Percentiles rank a stretch among this genome's conserved stretches.
These are phyloP conservation scores for Empis livida DNA, from an alignment of 2,888 invertebrate genomes.

Conservation along the genomic window DNA sequence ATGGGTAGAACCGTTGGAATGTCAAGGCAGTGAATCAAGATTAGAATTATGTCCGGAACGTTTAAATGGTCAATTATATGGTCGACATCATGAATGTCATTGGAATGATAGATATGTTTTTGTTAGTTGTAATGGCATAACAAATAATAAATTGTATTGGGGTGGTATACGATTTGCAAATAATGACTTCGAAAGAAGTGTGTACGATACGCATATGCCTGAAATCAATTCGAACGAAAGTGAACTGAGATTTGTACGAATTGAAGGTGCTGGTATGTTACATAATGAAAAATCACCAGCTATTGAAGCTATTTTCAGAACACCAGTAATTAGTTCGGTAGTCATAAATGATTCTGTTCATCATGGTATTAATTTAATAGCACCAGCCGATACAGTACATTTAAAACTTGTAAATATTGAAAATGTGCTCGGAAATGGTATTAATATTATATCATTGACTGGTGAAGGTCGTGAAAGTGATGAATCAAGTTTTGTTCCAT, in stretches of 20 bases:
- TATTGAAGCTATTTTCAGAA: conserved; percentile 76
- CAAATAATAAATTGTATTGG: conserved; percentile 60
- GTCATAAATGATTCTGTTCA: conserved; percentile 74
- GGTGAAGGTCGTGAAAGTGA: conserved; percentile 84
- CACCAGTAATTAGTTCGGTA: conserved; percentile 68
- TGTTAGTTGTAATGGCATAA: conserved; percentile 67
- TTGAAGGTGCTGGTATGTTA: conserved; percentile 86
- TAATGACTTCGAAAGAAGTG: conserved; percentile 75
- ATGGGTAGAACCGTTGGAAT: conserved; percentile 88
- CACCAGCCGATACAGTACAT: conserved; percentile 70
- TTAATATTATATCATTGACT: conserved; percentile 79
- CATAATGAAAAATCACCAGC: conserved; percentile 93
- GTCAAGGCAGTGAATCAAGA: conserved; percentile 58
- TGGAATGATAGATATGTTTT: conserved; percentile 90
- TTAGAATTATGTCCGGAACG: conserved; percentile 78
- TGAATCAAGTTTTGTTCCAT: conserved; percentile 77
- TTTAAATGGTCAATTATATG: conserved; percentile 79
- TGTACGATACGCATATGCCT: conserved; percentile 69
- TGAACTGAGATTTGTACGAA: conserved; percentile 62
- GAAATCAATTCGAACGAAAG: conserved; percentile 75
- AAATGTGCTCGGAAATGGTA: conserved; percentile 77
- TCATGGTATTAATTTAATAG: conserved; percentile 84
- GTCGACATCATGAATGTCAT: conserved; percentile 70
- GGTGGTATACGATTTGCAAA: conserved; percentile 90
- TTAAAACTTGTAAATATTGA: conserved; percentile 61